Percentiles rank a stretch among this genome's conserved stretches.
Conservation (phyloP, 1,140 invertebrate species). For the Caenorhabditis remanei region DNA sequence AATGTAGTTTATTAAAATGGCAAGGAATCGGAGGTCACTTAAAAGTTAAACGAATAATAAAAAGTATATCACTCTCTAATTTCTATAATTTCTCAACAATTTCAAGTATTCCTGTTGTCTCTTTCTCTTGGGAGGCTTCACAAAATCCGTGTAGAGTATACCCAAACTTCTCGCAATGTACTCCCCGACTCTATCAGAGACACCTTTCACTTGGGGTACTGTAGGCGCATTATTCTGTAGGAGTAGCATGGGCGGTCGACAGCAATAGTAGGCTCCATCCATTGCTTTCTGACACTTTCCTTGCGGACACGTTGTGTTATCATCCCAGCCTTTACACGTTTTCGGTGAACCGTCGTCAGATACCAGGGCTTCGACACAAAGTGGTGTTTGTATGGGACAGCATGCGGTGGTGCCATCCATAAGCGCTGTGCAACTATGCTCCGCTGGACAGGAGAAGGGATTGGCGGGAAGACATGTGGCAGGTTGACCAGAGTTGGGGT, state of each 20-base stretch:
- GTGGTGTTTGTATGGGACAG: constrained; percentile 60
- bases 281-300: constrained; percentile 57
- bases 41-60: too few relatives aligned
- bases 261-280: constrained; percentile 51
- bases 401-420: constrained; percentile 66
- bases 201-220: constrained; percentile 28
- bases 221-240: constrained; percentile 46
- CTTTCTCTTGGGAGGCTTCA: not conserved
- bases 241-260: constrained; percentile 27
- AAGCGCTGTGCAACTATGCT: constrained; percentile 61
- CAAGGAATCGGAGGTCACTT: too few relatives aligned
- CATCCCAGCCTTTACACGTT: constrained; percentile 41
- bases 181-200: constrained; percentile 23
- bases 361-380: constrained; percentile 55
- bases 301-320: constrained; percentile 54
- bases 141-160: constrained; percentile 32
- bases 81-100: not conserved
- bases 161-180: constrained; percentile 31
- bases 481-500: constrained; percentile 46
- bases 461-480: constrained; percentile 60
- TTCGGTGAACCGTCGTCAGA: constrained; percentile 31
- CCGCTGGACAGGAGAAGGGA: constrained; percentile 66
- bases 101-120: constrained; percentile 3
- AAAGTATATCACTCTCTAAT: not conserved
- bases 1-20: too few relatives aligned